A percentile compares a stretch with the other conserved stretches of the same genome.
Conservation (phyloP, 1,140 invertebrate species). For the Paraescarpia echinospica region DNA sequence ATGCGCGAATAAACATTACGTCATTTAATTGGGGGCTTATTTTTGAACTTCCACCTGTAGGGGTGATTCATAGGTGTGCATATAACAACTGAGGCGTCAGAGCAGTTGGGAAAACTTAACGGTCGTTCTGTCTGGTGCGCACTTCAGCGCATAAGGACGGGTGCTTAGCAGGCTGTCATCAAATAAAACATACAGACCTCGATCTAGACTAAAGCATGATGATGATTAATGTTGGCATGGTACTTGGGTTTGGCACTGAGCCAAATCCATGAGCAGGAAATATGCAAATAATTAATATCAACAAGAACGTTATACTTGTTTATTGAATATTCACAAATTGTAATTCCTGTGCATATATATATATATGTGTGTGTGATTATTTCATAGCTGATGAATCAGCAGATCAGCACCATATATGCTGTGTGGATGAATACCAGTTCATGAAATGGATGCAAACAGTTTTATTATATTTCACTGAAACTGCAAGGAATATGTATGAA, state of each 20-base stretch:
- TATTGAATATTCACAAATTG: too few species aligned
- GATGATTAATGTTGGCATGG: not conserved
- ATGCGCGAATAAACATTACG: not conserved
- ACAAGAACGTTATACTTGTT: not conserved
- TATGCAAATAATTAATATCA: not conserved
- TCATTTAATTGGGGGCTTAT: conserved; percentile 3
- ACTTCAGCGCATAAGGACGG: not conserved
- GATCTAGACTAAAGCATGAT: not conserved
- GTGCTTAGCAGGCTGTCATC: not conserved
- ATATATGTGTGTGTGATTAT: not conserved
- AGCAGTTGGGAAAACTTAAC: conserved; percentile 9
- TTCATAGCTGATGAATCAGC: too few species aligned
- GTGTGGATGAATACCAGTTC: too few species aligned
- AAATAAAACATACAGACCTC: not conserved
- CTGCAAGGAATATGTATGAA: too few species aligned
- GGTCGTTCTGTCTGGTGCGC: not conserved
- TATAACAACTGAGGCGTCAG: not conserved
- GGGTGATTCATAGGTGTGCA: not conserved
- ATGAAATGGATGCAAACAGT: too few species aligned
- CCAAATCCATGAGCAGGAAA: not conserved
- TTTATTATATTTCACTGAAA: too few species aligned
- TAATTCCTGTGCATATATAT: not conserved
- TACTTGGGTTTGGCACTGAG: not conserved
- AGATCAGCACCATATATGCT: too few species aligned
- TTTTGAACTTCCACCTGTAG: not conserved